Evolutionary conservation across 2,797 vertebrate species (phyloP), one percentile per base, ranked within the genome.

Genomic region (Pseudochirops cupreus): DNA sequence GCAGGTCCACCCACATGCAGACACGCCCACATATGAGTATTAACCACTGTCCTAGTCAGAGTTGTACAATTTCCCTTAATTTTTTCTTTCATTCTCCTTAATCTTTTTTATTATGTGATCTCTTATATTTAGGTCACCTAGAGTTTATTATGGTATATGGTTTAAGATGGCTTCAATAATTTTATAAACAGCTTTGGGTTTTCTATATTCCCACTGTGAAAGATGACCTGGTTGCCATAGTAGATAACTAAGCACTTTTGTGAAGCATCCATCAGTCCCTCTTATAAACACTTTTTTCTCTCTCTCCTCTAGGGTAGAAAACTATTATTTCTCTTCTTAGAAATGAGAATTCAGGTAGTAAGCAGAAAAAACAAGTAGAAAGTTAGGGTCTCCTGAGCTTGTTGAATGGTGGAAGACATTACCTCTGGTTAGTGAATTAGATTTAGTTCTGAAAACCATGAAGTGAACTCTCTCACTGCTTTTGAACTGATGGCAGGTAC

Each of bases 321-420:
- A 74, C 46, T 56, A 29, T n/a, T 24, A 91, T 94, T 94, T 54
- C 21, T 46, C 21, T 46, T 82, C 74, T 56, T 54, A 26, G 59
- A 92, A 94, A 92, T 91, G 92, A 54, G 55, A 21, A 56, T 95
- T 87, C 53, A 59, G 95, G 91, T 54, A 95, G 91, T 31, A 33
- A 24, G 4, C 4, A 56, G 53, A 10, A 14, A 94, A 93, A 92
- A 74, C 56, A 87, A 57, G 90, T 62, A 53, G 91, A 87, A 91
- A 92, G 55, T 29, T 52, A 67, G 24, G 16, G 28, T 54, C 54
- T 93, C 89, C 54, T 50, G 91, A 93, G 7, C 7, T 82, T 46
- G 92, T 87, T 74, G n/a, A 91, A 93, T 67, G 94, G 1, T n/a
- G 52, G 74, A 52, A 54, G 57, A 29, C 87, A 94, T 87, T 91